Base-by-base conservation (phyloP, 2,797 vertebrate species). In the Xyrichtys novacula region DNA sequence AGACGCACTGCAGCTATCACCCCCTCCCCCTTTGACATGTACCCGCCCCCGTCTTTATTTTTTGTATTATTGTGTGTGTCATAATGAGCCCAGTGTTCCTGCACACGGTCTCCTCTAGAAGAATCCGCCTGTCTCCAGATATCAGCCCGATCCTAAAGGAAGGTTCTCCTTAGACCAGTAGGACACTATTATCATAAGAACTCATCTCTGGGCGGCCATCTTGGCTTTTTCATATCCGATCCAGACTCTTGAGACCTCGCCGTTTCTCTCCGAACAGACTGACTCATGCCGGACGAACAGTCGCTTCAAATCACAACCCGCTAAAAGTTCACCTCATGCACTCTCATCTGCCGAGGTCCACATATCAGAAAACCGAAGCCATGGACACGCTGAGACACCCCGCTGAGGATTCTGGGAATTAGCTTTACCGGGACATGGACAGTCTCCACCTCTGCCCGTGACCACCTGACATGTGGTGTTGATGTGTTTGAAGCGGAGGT, bases 141-240 rank as follows among this genome's bases (percentile, higher is more conserved):
- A 80, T 72, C 80, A 83, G 80, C 80, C 75, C 22, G 17, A 56
- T 70, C 40, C 62, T 55, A 49, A 66, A 29, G 46, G 22, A 65
- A 28, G 57, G 26, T 65, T 67, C 70, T 74, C 42, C 36, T 66
- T 25, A 65, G 74, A 80, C 57, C 69, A 76, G 57, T 48, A 46
- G 47, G 65, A 78, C 81, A 62, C 71, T 65, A 23, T 57, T 20
- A 6, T 60, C 25, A 52, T 43, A 48, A 19, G 6, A 55, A 36
- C 39, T 57, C 50, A 22, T 48, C 44, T 55, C 32, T 39, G 56
- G 43, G 58, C 61, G 11, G 62, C 59, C 54, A 40, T 67, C 57
- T 48, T 55, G 57, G 60, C 31, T 73, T 79, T n/a, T 75, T 71
- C 82, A 85, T 77, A 79, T 80, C 66, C 7, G 40, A 71, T 69